A percentile compares a stretch with the other conserved stretches of the same genome.
Evolutionary conservation across 2,888 invertebrate species (phyloP).

Genomic region (Noctua comes): DNA sequence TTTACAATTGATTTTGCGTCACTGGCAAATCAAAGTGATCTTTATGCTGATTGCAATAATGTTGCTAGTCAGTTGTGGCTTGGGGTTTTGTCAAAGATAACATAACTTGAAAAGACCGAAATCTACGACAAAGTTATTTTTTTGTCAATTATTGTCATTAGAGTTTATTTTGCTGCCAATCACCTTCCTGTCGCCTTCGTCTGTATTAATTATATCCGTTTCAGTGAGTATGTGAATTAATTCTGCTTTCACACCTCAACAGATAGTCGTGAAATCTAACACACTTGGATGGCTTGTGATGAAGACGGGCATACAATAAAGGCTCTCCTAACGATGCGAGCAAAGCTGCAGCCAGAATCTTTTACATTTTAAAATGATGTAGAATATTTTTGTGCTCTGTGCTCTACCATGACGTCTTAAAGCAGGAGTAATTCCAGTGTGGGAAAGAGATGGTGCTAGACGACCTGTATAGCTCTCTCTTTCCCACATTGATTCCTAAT

Average conservation of each 20-base stretch:
- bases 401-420: too few relatives aligned
- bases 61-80: background rate
- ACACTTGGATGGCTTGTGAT: slow-evolving; percentile 30
- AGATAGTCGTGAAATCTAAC: slow-evolving; percentile 28
- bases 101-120: background rate
- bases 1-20: background rate
- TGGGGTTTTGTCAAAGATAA: background rate
- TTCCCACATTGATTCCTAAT: background rate
- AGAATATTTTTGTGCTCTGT: background rate
- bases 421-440: too few relatives aligned
- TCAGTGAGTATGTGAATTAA: slow-evolving; percentile 18
- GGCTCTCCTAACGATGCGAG: background rate
- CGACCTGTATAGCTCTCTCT: too few relatives aligned
- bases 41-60: background rate
- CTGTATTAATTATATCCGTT: slow-evolving; percentile 18
- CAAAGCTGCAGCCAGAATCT: background rate
- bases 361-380: background rate
- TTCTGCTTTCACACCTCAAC: slow-evolving; percentile 27
- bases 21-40: background rate
- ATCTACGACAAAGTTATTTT: background rate
- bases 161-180: background rate
- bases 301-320: background rate
- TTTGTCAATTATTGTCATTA: background rate
- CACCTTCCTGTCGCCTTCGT: background rate
- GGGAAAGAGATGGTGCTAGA: too few relatives aligned